Percentiles rank a stretch among this genome's conserved stretches.
Conservation (phyloP, 2,797 vertebrate genomes). For the Arctocebus calabarensis region DNA sequence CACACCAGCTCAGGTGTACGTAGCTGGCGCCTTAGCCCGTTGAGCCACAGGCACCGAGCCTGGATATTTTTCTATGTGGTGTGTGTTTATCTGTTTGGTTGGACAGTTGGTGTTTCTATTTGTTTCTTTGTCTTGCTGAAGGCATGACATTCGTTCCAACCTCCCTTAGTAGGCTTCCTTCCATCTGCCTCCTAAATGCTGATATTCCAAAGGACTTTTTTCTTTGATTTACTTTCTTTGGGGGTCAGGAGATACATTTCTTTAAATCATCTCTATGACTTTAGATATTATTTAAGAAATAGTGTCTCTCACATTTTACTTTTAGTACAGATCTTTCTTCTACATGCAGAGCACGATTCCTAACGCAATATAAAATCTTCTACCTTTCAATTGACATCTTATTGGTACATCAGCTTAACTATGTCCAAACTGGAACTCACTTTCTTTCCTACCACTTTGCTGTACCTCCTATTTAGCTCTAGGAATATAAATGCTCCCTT, state of each 20-base stretch:
- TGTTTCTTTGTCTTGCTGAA: neutral
- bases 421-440: neutral
- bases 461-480: neutral
- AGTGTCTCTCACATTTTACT: neutral
- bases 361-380: neutral
- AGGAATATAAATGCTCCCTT: neutral
- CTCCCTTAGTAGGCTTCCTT: neutral
- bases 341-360: neutral
- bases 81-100: neutral
- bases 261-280: neutral
- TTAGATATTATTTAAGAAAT: conserved; percentile 18
- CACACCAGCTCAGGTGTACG: too few species aligned
- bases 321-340: neutral
- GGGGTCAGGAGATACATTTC: neutral
- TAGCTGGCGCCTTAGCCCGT: too few species aligned
- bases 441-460: neutral
- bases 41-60: too few species aligned
- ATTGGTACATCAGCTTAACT: neutral
- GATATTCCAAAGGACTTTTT: neutral
- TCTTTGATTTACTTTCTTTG: neutral
- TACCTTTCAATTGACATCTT: neutral
- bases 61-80: neutral
- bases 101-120: neutral
- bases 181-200: neutral
- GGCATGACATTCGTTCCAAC: neutral